Base-by-base conservation (phyloP, 1,140 invertebrate species). In the Heterodera carotae region DNA sequence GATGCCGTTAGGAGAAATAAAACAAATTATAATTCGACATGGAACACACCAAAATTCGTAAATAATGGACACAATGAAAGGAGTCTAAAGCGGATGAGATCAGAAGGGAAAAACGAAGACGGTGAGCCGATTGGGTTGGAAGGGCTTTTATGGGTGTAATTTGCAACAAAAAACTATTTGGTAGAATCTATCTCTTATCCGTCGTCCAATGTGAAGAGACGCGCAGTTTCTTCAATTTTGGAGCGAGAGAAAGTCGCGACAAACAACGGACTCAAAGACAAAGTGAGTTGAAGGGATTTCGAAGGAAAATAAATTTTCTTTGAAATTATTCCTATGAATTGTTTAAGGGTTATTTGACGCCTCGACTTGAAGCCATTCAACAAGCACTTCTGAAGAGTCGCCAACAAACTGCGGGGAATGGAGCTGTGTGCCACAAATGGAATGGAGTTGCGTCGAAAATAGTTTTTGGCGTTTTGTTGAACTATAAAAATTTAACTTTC, bases 351-450 rank as follows among this genome's bases (percentile, higher is more conserved):
- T 66, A 66, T 34, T 66, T 12, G 29, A 31, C 62, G n/a, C 62
- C 62, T 34, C 62, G 62, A 12, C 62, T 66, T 12, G 33, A 66
- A 18, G 62, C 62, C 62, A 66, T 66, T 66, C 62, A 66, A 1
- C 62, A 66, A 34, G 62, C 62, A 6, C 27, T 66, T 29, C 29
- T 27, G 10, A 66, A 66, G 29, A 66, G 62, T 34, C 62, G 33
- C 3, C 62, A 66, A 6, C 62, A 66, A n/a, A 66, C 27, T n/a
- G 62, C 15, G 48, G 48, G 48, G 0, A 56, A 18, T 56, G 48
- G 18, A 56, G 22, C 12, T 56, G 48, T 15, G 22, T 22, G 18
- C 48, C 48, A 15, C 22, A 56, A 56, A 4, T 56, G 48, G 48
- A 22, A 56, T 18, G 22, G 48, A 10, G 15, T 12, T 7, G 7